Percentiles rank a stretch among this genome's conserved stretches.
Conservation (phyloP, 2,888 invertebrate species). For the Agrochola macilenta region DNA sequence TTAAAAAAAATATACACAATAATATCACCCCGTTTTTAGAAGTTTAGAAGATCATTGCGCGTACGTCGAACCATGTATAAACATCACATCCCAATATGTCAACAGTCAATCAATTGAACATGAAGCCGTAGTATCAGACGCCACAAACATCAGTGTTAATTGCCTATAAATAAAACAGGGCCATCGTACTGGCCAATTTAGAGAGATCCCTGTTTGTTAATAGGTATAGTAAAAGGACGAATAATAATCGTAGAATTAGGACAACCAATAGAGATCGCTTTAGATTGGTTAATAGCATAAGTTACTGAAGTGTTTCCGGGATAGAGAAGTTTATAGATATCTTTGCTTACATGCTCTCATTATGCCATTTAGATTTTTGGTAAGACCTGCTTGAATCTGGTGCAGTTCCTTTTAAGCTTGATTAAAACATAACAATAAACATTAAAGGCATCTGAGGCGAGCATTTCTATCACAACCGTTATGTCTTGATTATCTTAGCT, state of each 20-base stretch:
- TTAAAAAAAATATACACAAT: neutral
- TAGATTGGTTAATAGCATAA: slow-evolving; percentile 49
- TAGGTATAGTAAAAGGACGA: slow-evolving; percentile 60
- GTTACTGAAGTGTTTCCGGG: slow-evolving; percentile 50
- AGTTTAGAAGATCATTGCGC: slow-evolving; percentile 33
- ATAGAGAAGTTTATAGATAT: slow-evolving; percentile 33
- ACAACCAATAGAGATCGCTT: slow-evolving; percentile 44
- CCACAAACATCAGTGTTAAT: slow-evolving; percentile 78
- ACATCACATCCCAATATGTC: slow-evolving; percentile 77
- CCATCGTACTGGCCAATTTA: slow-evolving; percentile 67
- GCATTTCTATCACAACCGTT: slow-evolving; percentile 25
- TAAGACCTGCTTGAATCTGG: neutral
- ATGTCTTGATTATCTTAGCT: slow-evolving; percentile 31
- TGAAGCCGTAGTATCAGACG: slow-evolving; percentile 73
- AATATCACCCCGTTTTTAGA: neutral
- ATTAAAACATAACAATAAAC: slow-evolving; percentile 34
- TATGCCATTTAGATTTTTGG: slow-evolving; percentile 8
- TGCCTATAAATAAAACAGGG: slow-evolving; percentile 81
- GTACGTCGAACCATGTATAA: slow-evolving; percentile 53
- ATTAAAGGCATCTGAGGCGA: slow-evolving; percentile 10
- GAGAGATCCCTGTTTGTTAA: slow-evolving; percentile 67
- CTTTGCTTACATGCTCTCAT: slow-evolving; percentile 18
- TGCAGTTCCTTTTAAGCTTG: neutral
- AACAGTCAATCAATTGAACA: slow-evolving; percentile 84
- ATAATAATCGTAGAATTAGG: slow-evolving; percentile 41